A percentile compares a stretch with the other conserved stretches of the same genome.
Conservation (phyloP, 2,113 vertebrate genomes). For the Psophia crepitans region DNA sequence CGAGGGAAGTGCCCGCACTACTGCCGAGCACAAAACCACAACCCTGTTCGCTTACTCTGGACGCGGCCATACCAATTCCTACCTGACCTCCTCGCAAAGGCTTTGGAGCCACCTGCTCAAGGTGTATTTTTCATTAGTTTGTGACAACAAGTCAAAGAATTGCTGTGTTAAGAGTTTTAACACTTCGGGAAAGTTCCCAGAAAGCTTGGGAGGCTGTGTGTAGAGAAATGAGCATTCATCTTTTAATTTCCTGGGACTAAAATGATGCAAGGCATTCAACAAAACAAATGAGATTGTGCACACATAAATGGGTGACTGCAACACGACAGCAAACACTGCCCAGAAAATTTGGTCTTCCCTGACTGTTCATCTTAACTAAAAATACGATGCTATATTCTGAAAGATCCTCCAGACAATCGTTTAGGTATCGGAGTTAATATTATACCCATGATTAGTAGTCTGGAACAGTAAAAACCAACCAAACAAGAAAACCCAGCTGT, state of each 20-base stretch:
- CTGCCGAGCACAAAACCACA: not conserved
- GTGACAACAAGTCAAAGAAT: not conserved
- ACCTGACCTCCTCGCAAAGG: not conserved
- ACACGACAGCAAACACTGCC: not conserved
- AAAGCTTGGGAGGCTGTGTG: not conserved
- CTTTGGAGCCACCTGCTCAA: not conserved
- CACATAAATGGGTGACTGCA: not conserved
- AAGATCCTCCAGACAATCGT: not conserved
- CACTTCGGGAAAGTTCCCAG: not conserved
- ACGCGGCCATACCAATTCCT: not conserved
- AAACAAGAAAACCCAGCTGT: not conserved
- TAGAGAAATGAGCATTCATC: not conserved
- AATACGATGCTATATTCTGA: not conserved
- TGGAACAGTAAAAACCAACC: not conserved
- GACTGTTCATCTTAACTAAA: not conserved
- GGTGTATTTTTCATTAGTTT: not conserved
- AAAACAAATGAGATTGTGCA: not conserved
- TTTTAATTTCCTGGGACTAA: not conserved
- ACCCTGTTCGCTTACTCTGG: not conserved
- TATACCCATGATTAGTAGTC: not conserved
- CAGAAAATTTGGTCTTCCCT: not conserved
- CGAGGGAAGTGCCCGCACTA: not conserved
- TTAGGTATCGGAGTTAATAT: not conserved
- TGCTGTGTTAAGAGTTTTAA: not conserved
- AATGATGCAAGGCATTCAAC: not conserved